phyloP scores from a whole-genome alignment of 2,888 invertebrate genomes.

The Ormyrus labotus region DNA sequence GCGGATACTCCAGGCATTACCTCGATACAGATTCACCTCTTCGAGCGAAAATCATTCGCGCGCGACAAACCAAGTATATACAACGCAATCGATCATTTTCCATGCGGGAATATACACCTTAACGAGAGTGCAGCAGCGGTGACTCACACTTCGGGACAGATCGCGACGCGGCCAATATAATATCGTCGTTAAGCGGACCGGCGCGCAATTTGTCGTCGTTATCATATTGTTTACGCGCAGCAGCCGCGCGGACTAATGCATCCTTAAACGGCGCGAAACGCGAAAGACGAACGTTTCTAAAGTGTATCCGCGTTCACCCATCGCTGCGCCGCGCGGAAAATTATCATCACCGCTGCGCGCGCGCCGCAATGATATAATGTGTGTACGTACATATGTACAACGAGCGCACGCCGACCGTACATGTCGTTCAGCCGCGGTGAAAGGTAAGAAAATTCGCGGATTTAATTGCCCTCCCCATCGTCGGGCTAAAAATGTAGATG shows the following conservation, averaged over 20 bases:
- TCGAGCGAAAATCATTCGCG: background rate
- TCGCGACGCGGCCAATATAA: no score
- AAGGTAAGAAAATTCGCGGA: background rate
- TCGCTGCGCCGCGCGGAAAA: conserved; percentile 11
- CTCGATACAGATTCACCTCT: background rate
- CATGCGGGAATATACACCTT: background rate
- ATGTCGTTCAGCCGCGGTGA: conserved; percentile 27
- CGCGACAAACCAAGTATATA: background rate
- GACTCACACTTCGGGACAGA: no score
- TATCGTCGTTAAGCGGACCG: no score
- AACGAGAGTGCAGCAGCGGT: no score
- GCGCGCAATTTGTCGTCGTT: no score
- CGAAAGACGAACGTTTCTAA: conserved; percentile 19
- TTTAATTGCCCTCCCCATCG: no score
- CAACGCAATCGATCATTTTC: background rate
- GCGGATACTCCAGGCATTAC: conserved; percentile 8
- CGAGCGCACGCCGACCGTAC: conserved; percentile 10
- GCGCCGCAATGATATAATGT: background rate
- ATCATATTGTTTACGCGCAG: no score
- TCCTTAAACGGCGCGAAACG: conserved; percentile 8
- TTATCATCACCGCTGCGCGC: conserved; percentile 8
- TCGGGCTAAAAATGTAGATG: no score
- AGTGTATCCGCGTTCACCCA: background rate
- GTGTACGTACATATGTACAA: background rate
- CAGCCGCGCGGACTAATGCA: background rate